Percentiles rank a stretch among this genome's conserved stretches.
Evolutionary conservation across 2,888 invertebrate genomes (phyloP).

Genomic region (Xestia sexstrigata): DNA sequence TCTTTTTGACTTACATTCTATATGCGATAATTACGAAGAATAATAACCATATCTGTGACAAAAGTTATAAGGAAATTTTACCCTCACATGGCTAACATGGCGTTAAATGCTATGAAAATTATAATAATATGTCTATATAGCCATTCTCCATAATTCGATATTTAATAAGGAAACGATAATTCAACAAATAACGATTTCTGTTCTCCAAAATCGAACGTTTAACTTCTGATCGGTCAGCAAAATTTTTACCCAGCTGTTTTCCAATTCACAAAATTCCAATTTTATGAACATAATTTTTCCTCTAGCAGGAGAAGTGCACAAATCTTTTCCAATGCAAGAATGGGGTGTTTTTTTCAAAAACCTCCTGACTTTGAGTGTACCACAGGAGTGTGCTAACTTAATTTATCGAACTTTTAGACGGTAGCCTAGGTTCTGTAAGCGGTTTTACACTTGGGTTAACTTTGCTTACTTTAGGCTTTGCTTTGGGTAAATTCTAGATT

Average conservation of each 20-base stretch:
- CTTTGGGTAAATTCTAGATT: slow-evolving; percentile 55
- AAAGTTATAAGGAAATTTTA: neutral
- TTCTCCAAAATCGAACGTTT: neutral
- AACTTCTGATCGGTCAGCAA: slow-evolving; percentile 15
- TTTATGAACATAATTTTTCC: slow-evolving; percentile 24
- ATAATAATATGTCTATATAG: slow-evolving; percentile 1
- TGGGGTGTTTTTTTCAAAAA: slow-evolving; percentile 48
- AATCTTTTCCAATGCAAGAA: slow-evolving; percentile 38
- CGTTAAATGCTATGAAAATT: neutral
- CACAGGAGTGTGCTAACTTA: slow-evolving; percentile 70
- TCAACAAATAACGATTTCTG: neutral
- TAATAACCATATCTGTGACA: neutral
- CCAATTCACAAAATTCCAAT: slow-evolving; percentile 6
- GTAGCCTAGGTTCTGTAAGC: slow-evolving; percentile 67
- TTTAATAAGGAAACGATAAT: neutral
- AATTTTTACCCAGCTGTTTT: slow-evolving; percentile 24
- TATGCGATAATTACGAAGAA: neutral
- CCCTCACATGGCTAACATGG: too few species aligned
- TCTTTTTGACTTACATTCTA: neutral
- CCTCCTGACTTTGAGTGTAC: slow-evolving; percentile 40
- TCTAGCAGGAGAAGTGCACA: slow-evolving; percentile 14
- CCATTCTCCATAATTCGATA: neutral
- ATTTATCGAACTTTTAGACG: slow-evolving; percentile 73
- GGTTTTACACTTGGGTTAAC: slow-evolving; percentile 75
- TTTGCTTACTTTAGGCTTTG: slow-evolving; percentile 72